Base-by-base conservation (phyloP, 2,113 vertebrate species). In the Pterocles burchelli region DNA sequence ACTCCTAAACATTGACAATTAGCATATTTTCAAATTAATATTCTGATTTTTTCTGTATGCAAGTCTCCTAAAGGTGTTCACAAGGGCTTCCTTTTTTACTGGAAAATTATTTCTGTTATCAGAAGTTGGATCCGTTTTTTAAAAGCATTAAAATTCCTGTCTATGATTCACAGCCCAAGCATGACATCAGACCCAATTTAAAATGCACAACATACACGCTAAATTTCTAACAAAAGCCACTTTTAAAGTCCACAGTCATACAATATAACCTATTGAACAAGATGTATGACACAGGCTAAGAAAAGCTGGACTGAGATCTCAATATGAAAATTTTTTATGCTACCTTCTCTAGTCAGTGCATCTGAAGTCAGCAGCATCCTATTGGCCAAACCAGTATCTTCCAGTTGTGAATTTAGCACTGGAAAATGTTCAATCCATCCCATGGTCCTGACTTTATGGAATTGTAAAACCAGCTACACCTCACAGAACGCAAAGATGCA, bases 301-400 rank as follows among this genome's bases (percentile, higher is more conserved):
- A 41, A 73, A 68, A 48, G 57, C 46, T 19, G 52, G 74, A 5
- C n/a, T 0, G 11, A 71, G 29, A 24, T 7, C 49, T 54, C 10
- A 1, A 1, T 0, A 8, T 3, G 20, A 41, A 63, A 22, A 48
- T 7, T 13, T 13, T 29, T 29, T 55, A 25, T 4, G 13, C 4
- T 21, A 1, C 41, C 68, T 82, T 51, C 59, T 31, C 25, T 12
- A 13, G 17, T 16, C 58, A 45, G 28, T 9, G 28, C 43, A 75
- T 20, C 51, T 34, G 1, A 55, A 85, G 22, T 17, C 85, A 70
- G n/a, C 43, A 45, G 21, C 3, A 41, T 49, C 67, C 45, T 15
- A 16, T 5, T 2, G 38, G 72, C 66, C 63, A 94, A 52, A 91
- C 1, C 51, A 75, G 75, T 62, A 66, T n/a, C 51, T 78, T 88